Conservation (phyloP, 2,888 invertebrate genomes). For the Tigriopus californicus region DNA sequence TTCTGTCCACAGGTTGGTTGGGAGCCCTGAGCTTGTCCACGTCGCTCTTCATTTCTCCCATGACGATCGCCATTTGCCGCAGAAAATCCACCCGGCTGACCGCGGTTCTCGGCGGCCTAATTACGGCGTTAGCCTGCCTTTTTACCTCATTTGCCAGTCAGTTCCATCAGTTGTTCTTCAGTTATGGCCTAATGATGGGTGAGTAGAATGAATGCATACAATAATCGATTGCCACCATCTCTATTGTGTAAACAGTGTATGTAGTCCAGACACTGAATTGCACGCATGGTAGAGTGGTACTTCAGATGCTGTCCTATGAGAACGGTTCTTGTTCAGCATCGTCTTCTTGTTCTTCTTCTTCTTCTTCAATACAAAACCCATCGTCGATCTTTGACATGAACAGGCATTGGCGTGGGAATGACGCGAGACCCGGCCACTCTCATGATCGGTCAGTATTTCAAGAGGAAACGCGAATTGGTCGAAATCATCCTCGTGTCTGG, state of each 20-base stretch:
- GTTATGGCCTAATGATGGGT: conserved; percentile 44
- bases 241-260: no score
- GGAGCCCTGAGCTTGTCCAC: conserved; percentile 59
- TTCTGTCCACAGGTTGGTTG: conserved; percentile 51
- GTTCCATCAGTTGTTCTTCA: conserved; percentile 73
- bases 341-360: conserved; percentile 1
- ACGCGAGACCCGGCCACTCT: conserved; percentile 66
- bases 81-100: conserved; percentile 69
- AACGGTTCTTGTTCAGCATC: not conserved
- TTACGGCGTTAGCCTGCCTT: conserved; percentile 65
- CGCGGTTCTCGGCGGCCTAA: conserved; percentile 66
- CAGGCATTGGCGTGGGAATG: conserved; percentile 62
- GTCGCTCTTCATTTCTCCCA: conserved; percentile 57
- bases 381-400: conserved; percentile 16
- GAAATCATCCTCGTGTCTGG: conserved; percentile 73
- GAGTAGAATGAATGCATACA: conserved; percentile 20
- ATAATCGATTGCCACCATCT: not conserved
- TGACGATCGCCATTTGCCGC: conserved; percentile 63
- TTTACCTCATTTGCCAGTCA: conserved; percentile 76
- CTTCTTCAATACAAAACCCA: not conserved
- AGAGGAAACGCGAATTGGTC: conserved; percentile 57
- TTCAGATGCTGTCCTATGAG: no score
- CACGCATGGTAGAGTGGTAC: no score
- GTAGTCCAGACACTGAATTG: no score
- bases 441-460: conserved; percentile 81